Base-by-base conservation (phyloP, 2,888 invertebrate genomes). In the Aphidius colemani region DNA sequence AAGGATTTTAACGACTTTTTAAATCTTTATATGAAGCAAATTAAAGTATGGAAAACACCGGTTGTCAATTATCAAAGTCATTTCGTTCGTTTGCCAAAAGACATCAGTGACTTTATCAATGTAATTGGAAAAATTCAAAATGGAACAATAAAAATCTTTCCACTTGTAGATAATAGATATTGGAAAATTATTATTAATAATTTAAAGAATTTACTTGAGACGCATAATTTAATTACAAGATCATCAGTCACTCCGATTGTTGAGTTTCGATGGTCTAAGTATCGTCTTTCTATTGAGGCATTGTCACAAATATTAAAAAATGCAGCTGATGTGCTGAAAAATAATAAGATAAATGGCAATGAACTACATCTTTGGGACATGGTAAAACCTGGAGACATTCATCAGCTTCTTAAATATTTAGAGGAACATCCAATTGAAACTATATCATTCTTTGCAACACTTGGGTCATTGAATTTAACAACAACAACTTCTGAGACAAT, bases 161-260 rank as follows among this genome's bases (percentile, higher is more conserved):
- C 83, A 64, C 82, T 86, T 0, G 82, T 83, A 50, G 81, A 84
- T 40, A 84, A 83, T 0, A 62, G 76, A 3, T 81, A 81, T 0
- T 82, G 85, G 59, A 80, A 83, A 18, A 66, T 75, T 0, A 67
- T 85, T 7, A 59, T 84, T 3, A 76, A 76, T 1, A 82, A 83
- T 43, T 65, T 84, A 1, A 70, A 70, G 1, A 70, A 77, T 0
- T 66, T 81, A 1, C 76, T 80, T 10, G 72, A 77, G 0, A 61
- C 76, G 6, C 58, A 67, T 0, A 59, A 53, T 40, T 53, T 45
- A 8, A 50, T 55, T 7, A 53, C 57, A 6, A 44, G 30, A 7
- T 41, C n/a, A 9, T 46, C 48, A 7, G 7, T 41, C 7, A 61
- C 62, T 48, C 59, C 60, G 48, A 45, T 64, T 50, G 50, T 46